Base-by-base conservation (phyloP, 2,113 vertebrate species). In the Xiphophorus hellerii region DNA sequence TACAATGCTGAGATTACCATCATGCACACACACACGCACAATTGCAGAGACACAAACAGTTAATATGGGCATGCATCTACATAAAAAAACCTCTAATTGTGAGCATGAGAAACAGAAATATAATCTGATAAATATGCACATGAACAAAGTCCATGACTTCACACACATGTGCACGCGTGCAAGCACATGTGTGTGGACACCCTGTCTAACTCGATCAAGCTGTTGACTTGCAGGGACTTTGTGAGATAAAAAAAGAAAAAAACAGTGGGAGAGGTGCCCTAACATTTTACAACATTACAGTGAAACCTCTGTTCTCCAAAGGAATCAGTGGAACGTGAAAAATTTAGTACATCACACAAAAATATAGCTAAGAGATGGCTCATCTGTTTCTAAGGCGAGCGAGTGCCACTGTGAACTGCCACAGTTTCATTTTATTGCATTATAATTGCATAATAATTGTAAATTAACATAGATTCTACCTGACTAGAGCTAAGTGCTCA, bases 381-480 rank as follows among this genome's bases (percentile, higher is more conserved):
- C 78, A 64, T 83, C 58, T 66, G 51, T 6, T 2, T n/a, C 29
- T 20, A 5, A 20, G 66, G 62, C 2, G 3, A 30, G 61, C 4
- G 33, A 33, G 64, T 54, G 61, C 27, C 51, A 37, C 64, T n/a
- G 66, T 67, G 62, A 77, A 84, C 42, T 75, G 81, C 79, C 84
- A 80, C 73, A 87, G 84, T 90, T 86, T 82, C 13, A 67, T 88
- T 71, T 77, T 31, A 85, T 85, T 83, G 81, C 71, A 61, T 83
- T 81, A n/a, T n/a, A n/a, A n/a, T n/a, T n/a, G n/a, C n/a, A 22
- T 82, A 81, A 89, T 86, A 80, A 76, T 74, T 89, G 81, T 80
- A 80, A 87, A 85, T 70, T 73, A 74, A 85, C 82, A 77, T 87
- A 85, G 83, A 86, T 87, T 84, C 79, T 33, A 48, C 51, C 54